Percentiles rank a stretch among this genome's conserved stretches.
These are phyloP conservation scores for Caenorhabditis sp. DNA, from an alignment of 2,888 invertebrate species.

Conservation along the genomic window DNA sequence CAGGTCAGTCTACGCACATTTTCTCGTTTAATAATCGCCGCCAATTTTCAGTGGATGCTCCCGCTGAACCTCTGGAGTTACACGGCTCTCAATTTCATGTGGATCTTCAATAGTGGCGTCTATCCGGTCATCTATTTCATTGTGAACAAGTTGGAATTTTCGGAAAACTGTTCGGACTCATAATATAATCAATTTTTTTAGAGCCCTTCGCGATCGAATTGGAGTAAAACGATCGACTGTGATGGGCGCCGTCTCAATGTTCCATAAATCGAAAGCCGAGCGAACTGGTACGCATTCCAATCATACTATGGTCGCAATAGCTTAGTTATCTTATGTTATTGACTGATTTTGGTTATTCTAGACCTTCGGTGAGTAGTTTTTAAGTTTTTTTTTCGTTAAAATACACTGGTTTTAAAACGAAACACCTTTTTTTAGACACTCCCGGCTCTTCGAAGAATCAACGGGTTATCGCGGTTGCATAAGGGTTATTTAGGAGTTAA, in stretches of 20 bases:
- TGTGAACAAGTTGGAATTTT: slow-evolving; percentile 57
- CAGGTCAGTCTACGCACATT: no score
- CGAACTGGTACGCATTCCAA: slow-evolving; percentile 46
- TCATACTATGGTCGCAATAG: slow-evolving; percentile 20
- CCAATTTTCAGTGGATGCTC: slow-evolving; percentile 66
- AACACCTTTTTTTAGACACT: background rate
- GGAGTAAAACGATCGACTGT: slow-evolving; percentile 29
- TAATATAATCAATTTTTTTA: slow-evolving; percentile 6
- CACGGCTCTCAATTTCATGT: slow-evolving; percentile 72
- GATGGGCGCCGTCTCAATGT: slow-evolving; percentile 32
- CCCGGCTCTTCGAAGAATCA: background rate
- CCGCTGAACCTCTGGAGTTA: slow-evolving; percentile 67
- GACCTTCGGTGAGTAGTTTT: background rate
- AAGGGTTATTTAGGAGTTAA: no score
- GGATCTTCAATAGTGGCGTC: slow-evolving; percentile 73
- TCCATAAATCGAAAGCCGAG: slow-evolving; percentile 27
- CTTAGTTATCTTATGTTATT: background rate
- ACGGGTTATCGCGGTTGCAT: slow-evolving; percentile 1
- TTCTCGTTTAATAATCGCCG: no score
- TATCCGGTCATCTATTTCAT: slow-evolving; percentile 72
- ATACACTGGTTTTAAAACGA: background rate
- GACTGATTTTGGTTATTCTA: background rate
- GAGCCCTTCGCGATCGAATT: slow-evolving; percentile 55
- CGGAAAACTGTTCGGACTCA: background rate
- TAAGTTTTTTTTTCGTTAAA: background rate